Evolutionary conservation across 2,113 vertebrate genomes (phyloP), one percentile per base, ranked within the genome.

Genomic region (Xerus inauris): DNA sequence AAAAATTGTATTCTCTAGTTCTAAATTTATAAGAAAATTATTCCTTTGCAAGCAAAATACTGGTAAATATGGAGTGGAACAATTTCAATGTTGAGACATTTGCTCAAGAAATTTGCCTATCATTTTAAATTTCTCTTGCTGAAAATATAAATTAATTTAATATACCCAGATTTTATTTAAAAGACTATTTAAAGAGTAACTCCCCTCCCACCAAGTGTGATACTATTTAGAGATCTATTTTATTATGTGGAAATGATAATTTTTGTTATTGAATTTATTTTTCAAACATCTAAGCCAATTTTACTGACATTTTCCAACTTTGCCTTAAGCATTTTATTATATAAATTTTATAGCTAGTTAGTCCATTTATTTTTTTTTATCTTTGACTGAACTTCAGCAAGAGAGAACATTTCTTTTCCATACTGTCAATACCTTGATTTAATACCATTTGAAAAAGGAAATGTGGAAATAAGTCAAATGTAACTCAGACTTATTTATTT

Each of bases 181-280:
- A 76, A 89, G 22, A 69, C 32, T 87, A 11, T 54, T 82, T 87
- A 76, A 64, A 51, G 82, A 51, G 8, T 92, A 83, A 2, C 4
- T 13, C 14, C 17, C 20, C 87, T 65, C 38, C 42, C 10, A 49
- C 28, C 65, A 80, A 22, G 1, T 87, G 20, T 72, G 28, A 35
- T 88, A 69, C 30, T 83, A n/a, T 10, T 88, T 91, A 97, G 91
- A 89, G 20, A 13, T 89, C 38, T 91, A 62, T 89, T 82, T 87
- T 95, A 59, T 87, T 84, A 57, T 83, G 0, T 77, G 14, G 26
- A 75, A 89, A 59, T 42, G 51, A 38, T 30, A 2, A 64, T 54
- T 90, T 88, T 17, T 91, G 42, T 92, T n/a, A n/a, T n/a, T 96
- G 89, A 89, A 86, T 76, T 86, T 82, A 65, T 79, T 95, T 97